Base-by-base conservation (phyloP, 2,888 invertebrate species). In the Dolomedes plantarius region DNA sequence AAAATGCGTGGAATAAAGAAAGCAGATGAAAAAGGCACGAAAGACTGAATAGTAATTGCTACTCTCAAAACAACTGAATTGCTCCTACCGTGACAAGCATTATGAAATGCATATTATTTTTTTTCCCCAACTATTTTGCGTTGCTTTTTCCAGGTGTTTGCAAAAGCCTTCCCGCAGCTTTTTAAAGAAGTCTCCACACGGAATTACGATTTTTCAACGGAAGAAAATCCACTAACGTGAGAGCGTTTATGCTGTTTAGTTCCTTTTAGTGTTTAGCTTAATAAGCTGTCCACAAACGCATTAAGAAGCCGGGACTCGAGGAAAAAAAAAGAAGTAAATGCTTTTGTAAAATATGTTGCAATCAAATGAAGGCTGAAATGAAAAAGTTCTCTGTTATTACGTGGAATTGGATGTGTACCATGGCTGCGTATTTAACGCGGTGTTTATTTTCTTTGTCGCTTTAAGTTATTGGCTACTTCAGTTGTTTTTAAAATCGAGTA, bases 1-100 rank as follows among this genome's bases (percentile, higher is more conserved):
- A 19, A 56, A 56, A 23, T 56, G 56, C 56, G 23, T n/a, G 19
- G 56, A 56, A 23, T 1, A 56, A 56, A 23, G 23, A 56, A 56
- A 56, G 23, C 56, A 56, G 41, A 46, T 46, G 41, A 46, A 46
- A 46, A 46, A 46, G 16, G 56, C 56, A 56, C 56, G 56, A 56
- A 56, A 56, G 56, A 56, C 56, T 16, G 56, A 56, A 56, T 56
- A 56, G 56, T 56, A 56, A 56, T 56, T 56, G 56, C 56, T 56
- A 56, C 56, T 56, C 56, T 19, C 56, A 56, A 56, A 56, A 56
- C 56, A 56, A 56, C 56, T 56, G 56, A 56, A 56, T 56, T 56
- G 56, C 23, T 23, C 19, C 23, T 56, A 56, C 56, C 56, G 56
- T 56, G 56, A 56, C 56, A 56, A 23, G 56, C 56, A 56, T 56